Evolutionary conservation across 1,140 invertebrate genomes (phyloP).

Genomic region (Tetramorium simillimum): DNA sequence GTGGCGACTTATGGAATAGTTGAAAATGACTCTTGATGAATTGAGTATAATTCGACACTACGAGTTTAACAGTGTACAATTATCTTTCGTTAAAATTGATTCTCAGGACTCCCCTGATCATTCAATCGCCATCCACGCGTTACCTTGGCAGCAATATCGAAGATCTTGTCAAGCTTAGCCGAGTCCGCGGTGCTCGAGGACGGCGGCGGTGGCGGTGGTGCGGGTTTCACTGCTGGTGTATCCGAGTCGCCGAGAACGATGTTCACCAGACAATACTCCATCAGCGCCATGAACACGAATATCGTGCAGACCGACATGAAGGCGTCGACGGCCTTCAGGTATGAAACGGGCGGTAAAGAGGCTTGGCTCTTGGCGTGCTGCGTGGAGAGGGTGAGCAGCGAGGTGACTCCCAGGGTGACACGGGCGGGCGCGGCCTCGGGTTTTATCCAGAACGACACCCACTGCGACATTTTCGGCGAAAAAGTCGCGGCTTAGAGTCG

Average conservation of each 20-base stretch:
- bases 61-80: no score
- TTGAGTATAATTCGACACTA: no score
- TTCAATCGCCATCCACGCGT: constrained; percentile 65
- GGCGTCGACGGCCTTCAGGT: constrained; percentile 95
- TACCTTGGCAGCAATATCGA: constrained; percentile 86
- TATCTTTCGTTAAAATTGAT: background rate
- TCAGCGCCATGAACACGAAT: constrained; percentile 96
- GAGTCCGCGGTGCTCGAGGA: constrained; percentile 76
- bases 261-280: constrained; percentile 97
- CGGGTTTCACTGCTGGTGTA: constrained; percentile 83
- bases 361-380: constrained; percentile 97
- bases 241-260: constrained; percentile 93
- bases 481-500: background rate
- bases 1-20: no score
- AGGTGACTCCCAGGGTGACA: constrained; percentile 96
- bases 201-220: constrained; percentile 78
- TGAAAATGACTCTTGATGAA: no score
- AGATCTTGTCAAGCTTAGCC: constrained; percentile 86
- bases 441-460: constrained; percentile 98
- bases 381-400: constrained; percentile 94
- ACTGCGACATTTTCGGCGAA: constrained; percentile 83
- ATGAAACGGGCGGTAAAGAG: constrained; percentile 94
- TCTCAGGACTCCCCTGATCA: background rate
- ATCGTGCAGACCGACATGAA: constrained; percentile 97
- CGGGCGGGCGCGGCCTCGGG: constrained; percentile 94